Percentiles rank a stretch among this genome's conserved stretches.
Evolutionary conservation across 2,888 invertebrate genomes (phyloP).

Genomic region (Mamestra brassicae): DNA sequence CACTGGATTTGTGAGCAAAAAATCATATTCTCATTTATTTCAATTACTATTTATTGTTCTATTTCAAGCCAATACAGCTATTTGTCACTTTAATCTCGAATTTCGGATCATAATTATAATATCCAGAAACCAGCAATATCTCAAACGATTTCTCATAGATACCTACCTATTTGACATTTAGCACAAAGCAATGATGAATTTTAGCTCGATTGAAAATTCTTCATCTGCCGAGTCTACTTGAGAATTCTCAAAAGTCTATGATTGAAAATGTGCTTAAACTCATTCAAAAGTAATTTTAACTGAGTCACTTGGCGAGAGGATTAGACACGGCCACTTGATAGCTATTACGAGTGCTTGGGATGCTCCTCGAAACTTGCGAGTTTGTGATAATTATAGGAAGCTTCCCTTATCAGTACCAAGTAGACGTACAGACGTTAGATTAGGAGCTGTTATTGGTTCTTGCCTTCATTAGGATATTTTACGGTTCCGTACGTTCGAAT

Average conservation of each 20-base stretch:
- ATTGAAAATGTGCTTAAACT: constrained; percentile 75
- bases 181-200: too few species aligned
- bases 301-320: constrained; percentile 69
- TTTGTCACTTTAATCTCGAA: constrained; percentile 11
- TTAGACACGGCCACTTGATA: constrained; percentile 76
- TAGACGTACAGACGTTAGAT: constrained; percentile 3
- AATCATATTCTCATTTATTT: too few species aligned
- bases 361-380: constrained; percentile 59
- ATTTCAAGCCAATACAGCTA: constrained; percentile 1
- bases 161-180: not conserved
- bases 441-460: constrained; percentile 1
- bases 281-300: constrained; percentile 79
- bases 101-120: constrained; percentile 4
- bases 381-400: constrained; percentile 56
- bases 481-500: too few species aligned
- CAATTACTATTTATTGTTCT: not conserved
- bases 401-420: constrained; percentile 19
- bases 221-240: too few species aligned
- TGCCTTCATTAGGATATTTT: not conserved
- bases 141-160: not conserved
- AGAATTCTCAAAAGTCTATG: constrained; percentile 24
- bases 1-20: too few species aligned
- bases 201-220: too few species aligned
- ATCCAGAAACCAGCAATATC: not conserved
- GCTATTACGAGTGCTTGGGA: constrained; percentile 72